Evolutionary conservation across 2,888 invertebrate species (phyloP), one percentile per base, ranked within the genome.

Genomic region (Epinotia nisella): DNA sequence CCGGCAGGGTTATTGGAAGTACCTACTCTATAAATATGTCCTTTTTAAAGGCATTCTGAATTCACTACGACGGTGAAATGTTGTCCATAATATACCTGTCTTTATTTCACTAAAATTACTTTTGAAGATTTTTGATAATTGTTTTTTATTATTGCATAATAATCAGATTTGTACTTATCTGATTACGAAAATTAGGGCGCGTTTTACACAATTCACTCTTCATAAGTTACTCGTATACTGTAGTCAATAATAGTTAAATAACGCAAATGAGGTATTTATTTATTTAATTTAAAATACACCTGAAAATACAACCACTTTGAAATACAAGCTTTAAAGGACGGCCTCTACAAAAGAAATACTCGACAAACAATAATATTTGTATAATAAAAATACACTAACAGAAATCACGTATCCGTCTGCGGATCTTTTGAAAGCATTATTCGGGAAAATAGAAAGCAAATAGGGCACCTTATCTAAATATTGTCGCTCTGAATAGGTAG

Each of bases 401-500:
- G 71, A 71, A 72, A 68, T 73, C 73, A 69, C 69, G 59, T 73
- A 73, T 73, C 68, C 58, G 41, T 79, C 75, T 76, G 75, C 74
- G 69, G 64, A 76, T 80, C 77, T 82, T 84, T 86, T 85, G 82
- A 84, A 87, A 85, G 86, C 82, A 84, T 85, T 83, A 87, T 85
- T 83, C 80, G 78, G 78, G 75, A 77, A 80, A 79, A 87, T 85
- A 86, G 82, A 86, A 85, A 87, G 86, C 84, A 88, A 85, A 88
- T 81, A 83, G 78, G 78, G 78, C 80, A 85, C 85, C 82, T 86
- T 84, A 86, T 84, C 83, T 85, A 87, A 87, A 88, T 81, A 85
- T 83, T 81, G 80, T 78, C 77, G 78, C 82, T 80, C 79, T 79
- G 82, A 79, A 81, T 80, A 80, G 77, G 76, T 78, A 49, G 61